Evolutionary conservation across 2,113 vertebrate genomes (phyloP).

Genomic region (Xiphophorus maculatus): DNA sequence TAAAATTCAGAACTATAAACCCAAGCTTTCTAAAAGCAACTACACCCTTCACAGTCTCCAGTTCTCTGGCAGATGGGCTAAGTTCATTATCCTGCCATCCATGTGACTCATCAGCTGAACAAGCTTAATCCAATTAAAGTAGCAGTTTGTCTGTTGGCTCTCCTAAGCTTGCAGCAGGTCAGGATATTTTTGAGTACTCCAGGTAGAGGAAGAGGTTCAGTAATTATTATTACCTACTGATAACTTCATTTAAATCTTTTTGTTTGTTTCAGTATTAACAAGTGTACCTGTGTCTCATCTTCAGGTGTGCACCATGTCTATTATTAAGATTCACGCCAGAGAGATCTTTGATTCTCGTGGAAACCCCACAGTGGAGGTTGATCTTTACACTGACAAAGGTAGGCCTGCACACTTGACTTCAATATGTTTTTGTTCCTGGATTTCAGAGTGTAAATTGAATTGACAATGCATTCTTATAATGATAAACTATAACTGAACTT

Average conservation of each 20-base stretch:
- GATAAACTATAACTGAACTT: not conserved
- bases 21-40: not conserved
- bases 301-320: slow-evolving; percentile 88
- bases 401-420: slow-evolving; percentile 4
- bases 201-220: not conserved
- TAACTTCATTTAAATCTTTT: not conserved
- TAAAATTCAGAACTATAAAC: not conserved
- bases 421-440: not conserved
- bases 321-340: slow-evolving; percentile 87
- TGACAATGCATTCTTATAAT: not conserved
- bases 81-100: slow-evolving; percentile 27
- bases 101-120: slow-evolving; percentile 69
- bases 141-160: slow-evolving; percentile 37
- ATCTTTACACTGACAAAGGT: slow-evolving; percentile 92
- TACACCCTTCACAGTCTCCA: not conserved
- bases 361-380: slow-evolving; percentile 96
- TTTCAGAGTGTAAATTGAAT: not conserved
- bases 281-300: slow-evolving; percentile 21
- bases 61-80: slow-evolving; percentile 24
- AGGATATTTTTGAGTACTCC: slow-evolving; percentile 60
- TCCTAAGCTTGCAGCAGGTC: slow-evolving; percentile 62
- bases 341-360: slow-evolving; percentile 98
- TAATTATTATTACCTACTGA: not conserved
- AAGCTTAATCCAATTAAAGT: slow-evolving; percentile 68
- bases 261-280: not conserved